phyloP scores from a whole-genome alignment of 2,797 vertebrate genomes.

The Pseudopleuronectes americanus region DNA sequence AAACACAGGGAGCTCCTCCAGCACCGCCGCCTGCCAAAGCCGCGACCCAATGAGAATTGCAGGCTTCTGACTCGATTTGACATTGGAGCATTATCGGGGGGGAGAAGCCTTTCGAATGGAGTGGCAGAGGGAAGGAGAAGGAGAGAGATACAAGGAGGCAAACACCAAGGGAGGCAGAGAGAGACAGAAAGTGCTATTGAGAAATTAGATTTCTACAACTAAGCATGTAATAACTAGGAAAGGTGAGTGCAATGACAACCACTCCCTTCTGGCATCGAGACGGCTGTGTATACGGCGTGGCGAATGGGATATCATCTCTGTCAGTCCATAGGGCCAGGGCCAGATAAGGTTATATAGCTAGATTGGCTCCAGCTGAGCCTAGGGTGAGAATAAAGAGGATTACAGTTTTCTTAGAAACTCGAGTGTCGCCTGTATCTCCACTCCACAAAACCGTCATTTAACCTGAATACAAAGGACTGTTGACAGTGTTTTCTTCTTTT shows the following conservation, averaged over 20 bases:
- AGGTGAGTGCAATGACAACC: slow-evolving; percentile 77
- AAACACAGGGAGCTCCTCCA: slow-evolving; percentile 47
- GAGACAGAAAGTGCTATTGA: slow-evolving; percentile 36
- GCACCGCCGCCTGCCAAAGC: slow-evolving; percentile 47
- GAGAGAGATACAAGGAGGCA: slow-evolving; percentile 37
- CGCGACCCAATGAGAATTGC: slow-evolving; percentile 54
- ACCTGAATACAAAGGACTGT: neutral
- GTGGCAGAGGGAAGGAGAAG: slow-evolving; percentile 36
- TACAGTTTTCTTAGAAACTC: slow-evolving; percentile 47
- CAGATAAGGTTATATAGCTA: slow-evolving; percentile 52
- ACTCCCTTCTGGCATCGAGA: slow-evolving; percentile 47
- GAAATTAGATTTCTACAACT: slow-evolving; percentile 52
- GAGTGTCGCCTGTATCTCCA: slow-evolving; percentile 16
- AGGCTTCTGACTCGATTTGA: slow-evolving; percentile 64
- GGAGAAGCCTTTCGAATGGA: slow-evolving; percentile 47
- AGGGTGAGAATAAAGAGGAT: slow-evolving; percentile 65
- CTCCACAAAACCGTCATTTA: slow-evolving; percentile 8
- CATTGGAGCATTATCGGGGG: slow-evolving; percentile 69
- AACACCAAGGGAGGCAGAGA: slow-evolving; percentile 37
- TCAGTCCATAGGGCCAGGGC: slow-evolving; percentile 35
- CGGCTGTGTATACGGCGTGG: slow-evolving; percentile 39
- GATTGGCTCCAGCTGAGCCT: slow-evolving; percentile 64
- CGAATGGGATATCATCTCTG: slow-evolving; percentile 58
- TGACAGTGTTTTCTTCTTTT: neutral
- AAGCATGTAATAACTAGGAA: slow-evolving; percentile 66